Percentiles rank a stretch among this genome's conserved stretches.
Conservation (phyloP, 2,888 invertebrate species). For the Eilema depressum region DNA sequence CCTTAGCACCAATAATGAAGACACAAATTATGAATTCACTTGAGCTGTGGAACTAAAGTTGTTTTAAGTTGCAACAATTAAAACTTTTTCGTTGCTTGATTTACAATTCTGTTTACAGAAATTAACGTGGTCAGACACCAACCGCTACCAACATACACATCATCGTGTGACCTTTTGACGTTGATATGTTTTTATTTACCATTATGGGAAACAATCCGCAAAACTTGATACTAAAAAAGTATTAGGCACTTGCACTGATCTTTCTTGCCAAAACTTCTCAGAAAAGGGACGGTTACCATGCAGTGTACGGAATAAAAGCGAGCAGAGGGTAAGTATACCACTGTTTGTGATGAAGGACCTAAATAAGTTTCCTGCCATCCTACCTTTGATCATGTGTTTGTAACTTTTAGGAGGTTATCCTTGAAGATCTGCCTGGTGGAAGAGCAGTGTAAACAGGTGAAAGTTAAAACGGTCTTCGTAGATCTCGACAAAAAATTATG, state of each 20-base stretch:
- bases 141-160: no score
- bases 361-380: not conserved
- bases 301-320: no score
- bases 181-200: no score
- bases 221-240: no score
- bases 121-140: not conserved
- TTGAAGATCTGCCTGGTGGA: not conserved
- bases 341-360: not conserved
- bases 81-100: no score
- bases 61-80: not conserved
- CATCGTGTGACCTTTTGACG: no score
- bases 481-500: no score
- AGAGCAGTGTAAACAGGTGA: not conserved
- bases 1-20: not conserved
- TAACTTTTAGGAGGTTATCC: not conserved
- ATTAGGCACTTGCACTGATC: no score
- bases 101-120: not conserved
- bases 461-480: not conserved
- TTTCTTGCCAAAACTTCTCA: no score
- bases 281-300: no score
- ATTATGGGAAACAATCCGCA: no score
- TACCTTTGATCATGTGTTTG: not conserved
- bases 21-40: not conserved
- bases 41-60: not conserved
- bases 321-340: no score